phyloP scores from a whole-genome alignment of 2,113 vertebrate species.

The Callocephalon fimbriatum region DNA sequence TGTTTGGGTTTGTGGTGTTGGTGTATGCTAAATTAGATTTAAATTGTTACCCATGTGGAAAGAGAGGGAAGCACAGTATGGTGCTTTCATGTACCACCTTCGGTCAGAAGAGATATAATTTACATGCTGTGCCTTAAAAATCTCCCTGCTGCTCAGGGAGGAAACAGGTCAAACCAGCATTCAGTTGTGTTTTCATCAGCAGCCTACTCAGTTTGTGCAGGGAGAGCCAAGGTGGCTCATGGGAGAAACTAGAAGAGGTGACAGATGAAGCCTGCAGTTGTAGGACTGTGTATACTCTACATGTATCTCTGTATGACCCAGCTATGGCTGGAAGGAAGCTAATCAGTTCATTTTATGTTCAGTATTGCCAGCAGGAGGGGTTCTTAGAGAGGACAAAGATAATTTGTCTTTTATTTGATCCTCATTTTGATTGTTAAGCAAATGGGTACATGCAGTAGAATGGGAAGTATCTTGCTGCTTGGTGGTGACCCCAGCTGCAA shows the following conservation, averaged over 20 bases:
- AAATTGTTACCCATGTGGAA: constrained; percentile 63
- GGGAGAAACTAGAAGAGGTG: constrained; percentile 44
- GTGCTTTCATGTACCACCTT: neutral
- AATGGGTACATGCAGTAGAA: neutral
- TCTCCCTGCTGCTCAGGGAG: constrained; percentile 7
- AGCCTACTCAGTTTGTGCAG: neutral
- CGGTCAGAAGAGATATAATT: neutral
- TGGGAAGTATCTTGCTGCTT: neutral
- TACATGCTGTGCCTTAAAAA: constrained; percentile 27
- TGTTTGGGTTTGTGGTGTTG: constrained; percentile 13
- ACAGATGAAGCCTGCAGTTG: constrained; percentile 24
- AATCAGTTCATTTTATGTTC: neutral
- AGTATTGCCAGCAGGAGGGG: neutral
- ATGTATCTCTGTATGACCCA: neutral
- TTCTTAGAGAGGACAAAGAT: neutral
- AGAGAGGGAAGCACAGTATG: neutral
- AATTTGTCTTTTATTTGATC: neutral
- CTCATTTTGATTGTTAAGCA: constrained; percentile 6
- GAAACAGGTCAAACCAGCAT: constrained; percentile 21
- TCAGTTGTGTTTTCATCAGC: constrained; percentile 33
- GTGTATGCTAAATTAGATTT: constrained; percentile 70
- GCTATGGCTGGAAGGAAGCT: neutral
- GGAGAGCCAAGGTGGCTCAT: neutral
- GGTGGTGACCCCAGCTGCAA: constrained; percentile 3
- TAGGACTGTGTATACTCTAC: neutral